Conservation (phyloP, 2,888 invertebrate species). For the Agonopterix heracliana region DNA sequence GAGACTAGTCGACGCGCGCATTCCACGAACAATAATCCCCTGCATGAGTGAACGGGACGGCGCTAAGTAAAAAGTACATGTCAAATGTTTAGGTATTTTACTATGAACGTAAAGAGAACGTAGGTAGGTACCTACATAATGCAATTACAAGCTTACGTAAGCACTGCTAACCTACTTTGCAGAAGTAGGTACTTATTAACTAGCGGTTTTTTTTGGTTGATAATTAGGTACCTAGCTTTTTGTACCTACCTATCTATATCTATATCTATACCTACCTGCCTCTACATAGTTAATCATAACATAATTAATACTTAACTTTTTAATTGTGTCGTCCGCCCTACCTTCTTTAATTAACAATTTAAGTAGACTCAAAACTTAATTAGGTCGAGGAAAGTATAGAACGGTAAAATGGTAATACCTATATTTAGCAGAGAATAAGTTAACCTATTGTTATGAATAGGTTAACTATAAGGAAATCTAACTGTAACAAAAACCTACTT, state of each 20-base stretch:
- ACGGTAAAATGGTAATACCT: too few species aligned
- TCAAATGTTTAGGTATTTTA: constrained; percentile 75
- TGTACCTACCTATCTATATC: too few species aligned
- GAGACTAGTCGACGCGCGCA: constrained; percentile 75
- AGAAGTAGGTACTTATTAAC: constrained; percentile 22
- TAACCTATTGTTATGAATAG: too few species aligned
- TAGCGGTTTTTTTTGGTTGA: constrained; percentile 20
- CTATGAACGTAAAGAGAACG: constrained; percentile 62
- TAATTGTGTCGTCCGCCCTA: too few species aligned
- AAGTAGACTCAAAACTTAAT: too few species aligned
- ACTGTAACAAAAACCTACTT: too few species aligned
- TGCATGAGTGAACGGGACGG: constrained; percentile 59
- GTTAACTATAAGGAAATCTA: too few species aligned
- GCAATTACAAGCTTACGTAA: constrained; percentile 68
- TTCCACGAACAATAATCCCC: constrained; percentile 68
- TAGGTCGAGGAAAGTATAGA: too few species aligned
- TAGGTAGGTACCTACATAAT: constrained; percentile 66
- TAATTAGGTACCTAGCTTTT: background rate
- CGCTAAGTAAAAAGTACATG: constrained; percentile 66
- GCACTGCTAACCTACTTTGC: constrained; percentile 62
- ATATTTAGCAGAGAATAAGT: too few species aligned
- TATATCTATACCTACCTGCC: too few species aligned
- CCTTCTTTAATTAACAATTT: too few species aligned
- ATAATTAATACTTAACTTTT: too few species aligned
- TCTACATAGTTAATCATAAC: background rate